These are phyloP conservation scores for Apotomis turbidana DNA, from an alignment of 2,888 invertebrate genomes.

Conservation along the genomic window DNA sequence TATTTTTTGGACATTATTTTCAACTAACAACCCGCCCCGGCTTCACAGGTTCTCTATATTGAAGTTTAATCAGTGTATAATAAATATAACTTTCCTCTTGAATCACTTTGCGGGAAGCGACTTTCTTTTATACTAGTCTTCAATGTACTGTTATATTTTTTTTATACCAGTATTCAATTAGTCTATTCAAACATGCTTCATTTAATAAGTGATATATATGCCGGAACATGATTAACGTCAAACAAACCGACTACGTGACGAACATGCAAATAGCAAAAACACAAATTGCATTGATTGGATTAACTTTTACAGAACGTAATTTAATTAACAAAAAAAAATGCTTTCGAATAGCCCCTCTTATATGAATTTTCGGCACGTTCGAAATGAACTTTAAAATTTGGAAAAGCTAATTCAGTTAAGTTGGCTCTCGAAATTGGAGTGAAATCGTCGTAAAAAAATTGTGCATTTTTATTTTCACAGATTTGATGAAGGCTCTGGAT, in stretches of 20 bases:
- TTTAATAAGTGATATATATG: slow-evolving; percentile 22
- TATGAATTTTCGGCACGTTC: slow-evolving; percentile 14
- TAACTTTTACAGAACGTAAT: slow-evolving; percentile 17
- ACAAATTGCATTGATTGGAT: slow-evolving; percentile 27
- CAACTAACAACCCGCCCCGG: too few relatives aligned
- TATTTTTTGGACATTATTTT: too few relatives aligned
- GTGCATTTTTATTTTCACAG: slow-evolving; percentile 16
- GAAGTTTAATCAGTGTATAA: too few relatives aligned
- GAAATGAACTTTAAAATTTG: slow-evolving; percentile 17
- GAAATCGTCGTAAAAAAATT: slow-evolving; percentile 14
- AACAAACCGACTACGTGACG: slow-evolving; percentile 21
- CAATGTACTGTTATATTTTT: too few relatives aligned
- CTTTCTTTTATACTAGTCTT: too few relatives aligned
- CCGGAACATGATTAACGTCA: slow-evolving; percentile 19
- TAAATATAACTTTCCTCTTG: too few relatives aligned
- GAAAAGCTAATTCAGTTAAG: slow-evolving; percentile 21
- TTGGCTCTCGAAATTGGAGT: slow-evolving; percentile 1
- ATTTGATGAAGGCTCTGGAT: slow-evolving; percentile 1
- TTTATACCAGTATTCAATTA: too few relatives aligned
- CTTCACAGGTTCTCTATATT: too few relatives aligned
- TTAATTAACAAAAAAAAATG: slow-evolving; percentile 17
- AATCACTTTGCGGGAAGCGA: too few relatives aligned
- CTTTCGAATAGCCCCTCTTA: slow-evolving; percentile 6
- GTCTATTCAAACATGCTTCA: slow-evolving; percentile 1
- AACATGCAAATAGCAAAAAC: slow-evolving; percentile 15